Percentiles rank a stretch among this genome's conserved stretches.
These are phyloP conservation scores for Pyrgus malvae DNA, from an alignment of 2,888 invertebrate species.

Conservation along the genomic window DNA sequence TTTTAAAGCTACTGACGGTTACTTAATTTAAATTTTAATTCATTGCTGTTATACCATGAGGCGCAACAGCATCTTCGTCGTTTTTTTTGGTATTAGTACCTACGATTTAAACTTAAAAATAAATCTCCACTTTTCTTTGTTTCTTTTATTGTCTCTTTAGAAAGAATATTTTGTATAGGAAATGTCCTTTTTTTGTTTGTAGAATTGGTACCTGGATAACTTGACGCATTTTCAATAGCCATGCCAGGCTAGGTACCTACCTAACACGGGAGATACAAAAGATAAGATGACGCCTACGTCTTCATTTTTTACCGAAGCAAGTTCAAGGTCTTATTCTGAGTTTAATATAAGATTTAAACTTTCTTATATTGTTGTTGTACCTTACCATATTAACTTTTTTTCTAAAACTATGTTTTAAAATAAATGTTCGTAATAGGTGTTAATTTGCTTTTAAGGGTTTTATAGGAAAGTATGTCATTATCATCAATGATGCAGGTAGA, in stretches of 20 bases:
- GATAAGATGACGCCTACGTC: not conserved
- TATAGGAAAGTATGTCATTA: too few species aligned
- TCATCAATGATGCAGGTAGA: too few species aligned
- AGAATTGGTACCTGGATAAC: not conserved
- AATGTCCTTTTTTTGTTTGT: too few species aligned
- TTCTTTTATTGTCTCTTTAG: too few species aligned
- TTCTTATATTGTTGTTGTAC: not conserved
- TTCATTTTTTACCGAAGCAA: conserved; percentile 1
- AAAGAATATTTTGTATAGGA: too few species aligned
- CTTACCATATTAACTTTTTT: too few species aligned
- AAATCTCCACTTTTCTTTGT: not conserved
- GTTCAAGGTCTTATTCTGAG: conserved; percentile 2
- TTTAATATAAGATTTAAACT: not conserved
- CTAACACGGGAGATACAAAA: not conserved
- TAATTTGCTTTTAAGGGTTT: too few species aligned
- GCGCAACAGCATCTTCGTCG: too few species aligned
- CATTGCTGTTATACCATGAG: conserved; percentile 24
- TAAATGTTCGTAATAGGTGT: too few species aligned
- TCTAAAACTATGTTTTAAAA: too few species aligned
- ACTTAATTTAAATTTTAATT: conserved; percentile 34
- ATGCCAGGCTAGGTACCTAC: not conserved
- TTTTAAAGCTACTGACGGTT: conserved; percentile 28
- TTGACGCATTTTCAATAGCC: not conserved
- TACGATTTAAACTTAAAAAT: not conserved
- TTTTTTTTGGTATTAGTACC: too few species aligned